Percentiles rank a stretch among this genome's conserved stretches.
Conservation (phyloP, 1,140 invertebrate species). For the Eumeta japonica region DNA sequence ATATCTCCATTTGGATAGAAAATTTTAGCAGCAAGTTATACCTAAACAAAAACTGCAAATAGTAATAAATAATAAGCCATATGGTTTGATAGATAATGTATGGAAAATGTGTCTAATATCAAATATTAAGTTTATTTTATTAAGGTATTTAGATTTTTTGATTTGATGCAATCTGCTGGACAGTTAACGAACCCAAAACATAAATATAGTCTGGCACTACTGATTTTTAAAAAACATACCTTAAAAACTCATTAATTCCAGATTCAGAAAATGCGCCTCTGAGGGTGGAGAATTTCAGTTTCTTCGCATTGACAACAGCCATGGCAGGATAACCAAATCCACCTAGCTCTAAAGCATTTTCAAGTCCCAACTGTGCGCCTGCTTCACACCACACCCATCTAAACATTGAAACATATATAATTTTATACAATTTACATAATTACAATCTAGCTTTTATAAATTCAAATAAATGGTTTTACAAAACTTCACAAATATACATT, state of each 20-base stretch:
- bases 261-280: constrained; percentile 92
- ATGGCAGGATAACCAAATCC: constrained; percentile 91
- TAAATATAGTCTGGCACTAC: too few species aligned
- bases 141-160: too few species aligned
- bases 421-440: not conserved
- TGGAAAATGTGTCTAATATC: not conserved
- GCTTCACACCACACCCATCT: constrained; percentile 97
- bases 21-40: too few species aligned
- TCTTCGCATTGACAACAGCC: constrained; percentile 94
- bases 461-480: not conserved
- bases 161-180: too few species aligned
- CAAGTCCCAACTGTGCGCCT: constrained; percentile 77
- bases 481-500: not conserved
- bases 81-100: constrained; percentile 2
- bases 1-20: too few species aligned
- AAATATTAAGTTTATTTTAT: too few species aligned
- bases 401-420: constrained; percentile 16
- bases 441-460: not conserved
- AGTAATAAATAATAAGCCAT: too few species aligned
- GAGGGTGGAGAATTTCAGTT: constrained; percentile 94
- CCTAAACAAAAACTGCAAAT: too few species aligned
- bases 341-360: constrained; percentile 90
- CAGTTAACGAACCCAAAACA: too few species aligned
- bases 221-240: constrained; percentile 42
- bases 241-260: constrained; percentile 93